These are phyloP conservation scores for Trematomus loennbergii DNA, from an alignment of 2,113 vertebrate species.

Conservation along the genomic window DNA sequence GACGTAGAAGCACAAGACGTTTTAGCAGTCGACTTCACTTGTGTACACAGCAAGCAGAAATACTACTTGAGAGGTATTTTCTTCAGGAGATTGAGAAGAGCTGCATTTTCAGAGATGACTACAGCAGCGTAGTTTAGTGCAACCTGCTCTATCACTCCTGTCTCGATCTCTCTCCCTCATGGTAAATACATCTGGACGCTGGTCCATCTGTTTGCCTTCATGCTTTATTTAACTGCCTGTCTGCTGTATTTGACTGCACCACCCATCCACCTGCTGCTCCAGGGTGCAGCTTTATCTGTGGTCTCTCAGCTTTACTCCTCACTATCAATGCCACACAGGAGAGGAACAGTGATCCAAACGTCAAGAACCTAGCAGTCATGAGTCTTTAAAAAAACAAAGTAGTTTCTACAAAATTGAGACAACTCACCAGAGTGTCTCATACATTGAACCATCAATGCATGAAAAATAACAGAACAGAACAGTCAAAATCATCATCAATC, in stretches of 20 bases:
- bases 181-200: slow-evolving; percentile 31
- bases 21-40: not conserved
- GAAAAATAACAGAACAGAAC: not conserved
- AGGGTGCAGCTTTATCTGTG: not conserved
- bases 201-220: slow-evolving; percentile 28
- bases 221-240: slow-evolving; percentile 32
- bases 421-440: not conserved
- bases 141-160: not conserved
- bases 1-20: not conserved
- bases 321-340: not conserved
- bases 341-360: not conserved
- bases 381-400: not conserved
- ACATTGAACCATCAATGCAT: not conserved
- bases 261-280: slow-evolving; percentile 36
- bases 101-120: slow-evolving; percentile 11
- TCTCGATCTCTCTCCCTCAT: slow-evolving; percentile 10
- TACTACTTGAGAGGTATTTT: not conserved
- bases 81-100: not conserved
- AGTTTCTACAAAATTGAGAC: not conserved
- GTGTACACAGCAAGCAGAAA: not conserved
- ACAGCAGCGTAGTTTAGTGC: not conserved
- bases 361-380: not conserved
- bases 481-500: slow-evolving; percentile 32
- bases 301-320: not conserved
- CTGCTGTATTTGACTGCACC: slow-evolving; percentile 19